Base-by-base conservation (phyloP, 2,888 invertebrate species). In the Napeogenes inachia region DNA sequence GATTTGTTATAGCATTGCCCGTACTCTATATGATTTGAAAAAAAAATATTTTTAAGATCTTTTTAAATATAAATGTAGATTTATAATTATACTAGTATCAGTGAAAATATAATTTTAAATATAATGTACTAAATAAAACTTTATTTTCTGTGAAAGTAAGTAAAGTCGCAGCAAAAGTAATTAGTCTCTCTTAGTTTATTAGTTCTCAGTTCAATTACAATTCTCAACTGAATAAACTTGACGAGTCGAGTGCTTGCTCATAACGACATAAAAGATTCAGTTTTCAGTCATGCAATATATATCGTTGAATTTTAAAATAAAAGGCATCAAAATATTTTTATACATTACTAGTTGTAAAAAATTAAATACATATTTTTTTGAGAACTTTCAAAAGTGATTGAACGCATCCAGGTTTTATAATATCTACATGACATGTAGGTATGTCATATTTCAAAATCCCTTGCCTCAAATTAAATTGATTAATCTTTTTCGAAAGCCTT, bases 401-500 rank as follows among this genome's bases (percentile, higher is more conserved):
- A 42, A 42, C 10, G 10, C 10, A 42, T 42, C 42, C 42, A 42
- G 42, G 3, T 42, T 12, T 42, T 42, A 8, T 6, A 42, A 42
- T 10, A 42, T 42, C 3, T 10, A 42, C 3, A 6, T 42, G 10
- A 42, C 42, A 42, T 42, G 30, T 30, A 30, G 8, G 30, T 50
- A 50, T 8, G 12, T 5, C 50, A 21, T 50, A 50, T 50, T 50
- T 10, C 10, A 30, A 30, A 50, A 30, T 50, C 10, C 50, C 30
- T 50, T 13, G 13, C 57, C 21, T 53, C 57, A 61, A 47, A 64
- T 60, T 13, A 61, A 58, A 64, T 64, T 64, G 61, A 64, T 64
- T 66, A 58, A 57, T 45, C 45, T 35, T 54, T 59, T 59, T 61
- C 47, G 60, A 65, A 63, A 68, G 62, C 61, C 63, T 64, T 66